phyloP scores from a whole-genome alignment of 2,113 vertebrate species.

The Petromus typicus region DNA sequence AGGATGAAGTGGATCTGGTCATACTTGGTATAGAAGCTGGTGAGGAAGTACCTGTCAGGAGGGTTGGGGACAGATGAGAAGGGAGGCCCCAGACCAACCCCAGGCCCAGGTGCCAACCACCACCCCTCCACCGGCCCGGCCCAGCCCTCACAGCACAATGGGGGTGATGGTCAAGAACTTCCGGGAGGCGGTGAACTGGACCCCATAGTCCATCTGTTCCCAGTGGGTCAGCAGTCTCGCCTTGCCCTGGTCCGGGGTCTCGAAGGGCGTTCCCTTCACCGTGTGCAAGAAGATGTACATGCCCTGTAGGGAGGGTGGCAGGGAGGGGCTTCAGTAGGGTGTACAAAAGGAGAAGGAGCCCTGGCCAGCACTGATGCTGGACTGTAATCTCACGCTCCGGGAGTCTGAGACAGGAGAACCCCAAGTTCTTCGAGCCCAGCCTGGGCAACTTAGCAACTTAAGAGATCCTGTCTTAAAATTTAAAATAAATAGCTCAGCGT shows the following conservation, averaged over 20 bases:
- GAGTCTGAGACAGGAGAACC: not conserved
- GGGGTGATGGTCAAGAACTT: slow-evolving; percentile 99
- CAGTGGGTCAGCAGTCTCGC: slow-evolving; percentile 96
- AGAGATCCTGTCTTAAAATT: not conserved
- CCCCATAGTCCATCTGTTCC: slow-evolving; percentile 99
- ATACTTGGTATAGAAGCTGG: slow-evolving; percentile 92
- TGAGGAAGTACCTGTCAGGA: slow-evolving; percentile 89
- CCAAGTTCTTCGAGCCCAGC: not conserved
- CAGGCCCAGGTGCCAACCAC: not conserved
- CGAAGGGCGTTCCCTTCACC: slow-evolving; percentile 97
- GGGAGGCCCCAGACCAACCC: not conserved
- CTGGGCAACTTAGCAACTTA: not conserved
- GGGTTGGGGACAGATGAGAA: not conserved
- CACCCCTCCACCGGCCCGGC: not conserved
- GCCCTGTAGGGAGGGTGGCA: slow-evolving; percentile 92
- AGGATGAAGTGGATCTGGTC: slow-evolving; percentile 90
- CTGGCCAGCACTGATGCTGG: not conserved
- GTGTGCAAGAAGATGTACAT: slow-evolving; percentile 99
- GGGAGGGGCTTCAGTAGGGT: slow-evolving; percentile 37
- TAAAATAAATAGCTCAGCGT: not conserved
- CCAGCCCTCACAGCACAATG: slow-evolving; percentile 91
- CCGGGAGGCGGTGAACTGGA: slow-evolving; percentile 96
- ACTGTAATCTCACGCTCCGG: not conserved
- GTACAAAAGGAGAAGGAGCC: not conserved
- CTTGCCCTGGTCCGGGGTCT: slow-evolving; percentile 97